These are phyloP conservation scores for Tachycineta bicolor DNA, from an alignment of 2,113 vertebrate genomes.

Conservation along the genomic window DNA sequence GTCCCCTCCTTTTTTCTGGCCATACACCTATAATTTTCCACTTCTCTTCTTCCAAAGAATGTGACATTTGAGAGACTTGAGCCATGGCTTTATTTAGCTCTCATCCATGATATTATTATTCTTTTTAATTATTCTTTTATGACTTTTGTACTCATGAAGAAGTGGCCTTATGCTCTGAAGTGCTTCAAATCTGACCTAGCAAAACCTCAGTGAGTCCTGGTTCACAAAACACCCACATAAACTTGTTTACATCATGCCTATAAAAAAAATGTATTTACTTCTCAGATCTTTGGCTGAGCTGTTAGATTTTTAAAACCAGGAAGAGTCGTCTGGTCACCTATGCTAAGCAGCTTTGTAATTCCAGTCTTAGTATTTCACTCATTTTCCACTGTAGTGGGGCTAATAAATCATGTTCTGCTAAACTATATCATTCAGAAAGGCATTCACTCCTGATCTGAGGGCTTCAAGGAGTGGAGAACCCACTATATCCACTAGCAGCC, in stretches of 20 bases:
- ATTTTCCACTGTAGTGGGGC: neutral
- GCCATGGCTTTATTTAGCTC: conserved; percentile 1
- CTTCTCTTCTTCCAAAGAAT: neutral
- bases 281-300: neutral
- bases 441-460: neutral
- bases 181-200: neutral
- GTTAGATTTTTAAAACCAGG: conserved; percentile 29
- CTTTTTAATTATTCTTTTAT: neutral
- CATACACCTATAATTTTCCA: neutral
- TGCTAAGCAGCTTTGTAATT: neutral
- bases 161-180: neutral
- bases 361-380: neutral
- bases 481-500: neutral
- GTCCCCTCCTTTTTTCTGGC: neutral
- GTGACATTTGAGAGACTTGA: neutral
- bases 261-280: neutral
- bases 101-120: neutral
- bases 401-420: neutral
- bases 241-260: conserved; percentile 19
- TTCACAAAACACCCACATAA: neutral
- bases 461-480: neutral
- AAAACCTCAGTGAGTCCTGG: neutral
- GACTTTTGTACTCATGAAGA: neutral
- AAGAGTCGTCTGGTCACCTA: neutral
- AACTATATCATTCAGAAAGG: neutral